A percentile compares a stretch with the other conserved stretches of the same genome.
Evolutionary conservation across 2,888 invertebrate species (phyloP).

Genomic region (Folsomia manolachei): DNA sequence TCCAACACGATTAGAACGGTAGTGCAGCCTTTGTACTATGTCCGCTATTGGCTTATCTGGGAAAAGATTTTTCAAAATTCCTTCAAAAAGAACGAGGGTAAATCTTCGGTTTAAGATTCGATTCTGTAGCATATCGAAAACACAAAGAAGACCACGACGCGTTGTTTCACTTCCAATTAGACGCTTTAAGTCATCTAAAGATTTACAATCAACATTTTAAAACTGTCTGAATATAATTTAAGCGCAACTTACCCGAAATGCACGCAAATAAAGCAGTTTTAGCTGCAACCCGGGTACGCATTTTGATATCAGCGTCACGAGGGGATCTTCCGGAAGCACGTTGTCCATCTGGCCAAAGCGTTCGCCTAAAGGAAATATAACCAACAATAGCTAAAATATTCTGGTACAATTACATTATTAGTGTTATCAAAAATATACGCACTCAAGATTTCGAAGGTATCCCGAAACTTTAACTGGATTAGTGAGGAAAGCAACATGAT

Average conservation of each 20-base stretch:
- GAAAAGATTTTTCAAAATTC: constrained; percentile 72
- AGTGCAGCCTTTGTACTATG: constrained; percentile 71
- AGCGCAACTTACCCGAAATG: constrained; percentile 65
- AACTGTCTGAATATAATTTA: background rate
- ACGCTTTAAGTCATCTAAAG: constrained; percentile 79
- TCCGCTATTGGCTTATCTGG: constrained; percentile 72
- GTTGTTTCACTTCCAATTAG: constrained; percentile 87
- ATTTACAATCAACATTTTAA: constrained; percentile 7
- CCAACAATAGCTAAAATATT: too few species aligned
- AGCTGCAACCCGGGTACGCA: constrained; percentile 78
- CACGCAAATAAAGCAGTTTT: constrained; percentile 80
- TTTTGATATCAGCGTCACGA: constrained; percentile 62
- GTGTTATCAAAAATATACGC: constrained; percentile 53
- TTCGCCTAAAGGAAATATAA: constrained; percentile 58
- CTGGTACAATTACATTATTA: too few species aligned
- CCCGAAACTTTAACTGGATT: constrained; percentile 84
- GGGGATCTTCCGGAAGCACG: constrained; percentile 59
- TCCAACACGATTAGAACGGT: constrained; percentile 53
- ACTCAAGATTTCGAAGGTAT: constrained; percentile 81
- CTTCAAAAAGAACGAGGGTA: constrained; percentile 78
- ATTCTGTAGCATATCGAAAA: constrained; percentile 85
- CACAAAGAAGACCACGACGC: constrained; percentile 72
- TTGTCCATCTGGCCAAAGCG: constrained; percentile 62
- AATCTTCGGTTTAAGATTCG: constrained; percentile 79
- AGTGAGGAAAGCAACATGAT: constrained; percentile 80